Base-by-base conservation (phyloP, 2,797 vertebrate species). In the Lagodon rhomboides region DNA sequence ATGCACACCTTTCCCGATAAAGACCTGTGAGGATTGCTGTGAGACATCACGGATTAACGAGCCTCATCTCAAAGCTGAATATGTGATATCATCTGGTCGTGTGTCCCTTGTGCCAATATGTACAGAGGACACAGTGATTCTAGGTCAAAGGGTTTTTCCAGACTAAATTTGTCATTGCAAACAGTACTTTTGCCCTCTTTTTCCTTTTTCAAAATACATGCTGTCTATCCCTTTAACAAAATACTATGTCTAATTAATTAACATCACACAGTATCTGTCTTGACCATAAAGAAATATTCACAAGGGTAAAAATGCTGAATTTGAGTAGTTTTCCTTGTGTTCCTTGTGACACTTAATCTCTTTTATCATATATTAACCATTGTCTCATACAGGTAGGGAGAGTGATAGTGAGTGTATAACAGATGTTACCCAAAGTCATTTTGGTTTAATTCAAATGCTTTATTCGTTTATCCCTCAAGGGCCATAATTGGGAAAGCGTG, bases 121-220 rank as follows among this genome's bases (percentile, higher is more conserved):
- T 46, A 46, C 62, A 44, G 55, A 64, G 34, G 16, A 68, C 56
- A 75, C 18, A 23, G 17, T 68, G 25, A 34, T 8, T 67, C 3
- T 46, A n/a, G 58, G 64, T 50, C 20, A 68, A 55, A 62, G 22
- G 30, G 47, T 34, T 46, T 44, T 59, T 73, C 6, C 18, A 34
- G 56, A 27, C 3, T 27, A 27, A 72, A 44, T 59, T 8, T 17
- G 7, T 17, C 30, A n/a, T 61, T 34, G 17, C 12, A 25, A 53
- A 43, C 56, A 41, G 10, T 17, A 15, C 34, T 47, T 58, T 38
- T 15, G 1, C 3, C 27, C 10, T 55, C 12, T 38, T 20, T 5
- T 43, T 30, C 34, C 34, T 49, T 65, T 58, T 54, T n/a, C 9
- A 54, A 51, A 12, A 59, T 15, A 49, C 3, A 15, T 30, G 51